Evolutionary conservation across 2,113 vertebrate genomes (phyloP), one percentile per base, ranked within the genome.

Genomic region (Microcebus tavaratra): DNA sequence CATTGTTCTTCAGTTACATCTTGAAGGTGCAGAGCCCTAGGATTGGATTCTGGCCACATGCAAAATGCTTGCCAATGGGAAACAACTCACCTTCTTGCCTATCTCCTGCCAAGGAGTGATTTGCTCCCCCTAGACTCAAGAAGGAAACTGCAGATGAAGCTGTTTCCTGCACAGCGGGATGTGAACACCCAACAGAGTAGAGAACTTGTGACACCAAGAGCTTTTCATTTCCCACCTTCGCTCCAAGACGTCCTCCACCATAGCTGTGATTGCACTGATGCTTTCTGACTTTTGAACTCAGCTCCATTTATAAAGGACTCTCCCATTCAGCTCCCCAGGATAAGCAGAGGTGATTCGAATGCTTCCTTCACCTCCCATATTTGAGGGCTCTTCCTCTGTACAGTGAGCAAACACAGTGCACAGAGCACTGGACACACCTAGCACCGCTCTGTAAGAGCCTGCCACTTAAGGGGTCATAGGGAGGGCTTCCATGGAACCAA

Each of bases 71-170:
- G 80, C 53, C 70, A 39, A 61, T 57, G 31, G 42, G 61, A 97
- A 97, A 95, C 21, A 70, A 55, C 36, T 94, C 68, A 91, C 67
- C 53, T 57, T 92, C 86, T 86, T 94, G 73, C 39, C 65, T 55
- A 50, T 29, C 42, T 95, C 88, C 70, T 73, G 23, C 59, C 2
- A 31, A 67, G n/a, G 57, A 68, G 36, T n/a, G 20, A 91, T 89
- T 91, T 93, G 61, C 45, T 95, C 57, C 97, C 42, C 73, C 36
- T 36, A 36, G 42, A 90, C 48, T 72, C 83, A 63, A 23, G 53
- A 73, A 95, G 90, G 95, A 97, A 97, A 87, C 65, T 90, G 59
- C 34, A 89, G 55, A 95, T 89, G 86, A 96, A 95, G 75, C 61
- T 95, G 65, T 94, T 98, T 97, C 95, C 90, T 87, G 48, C 61